phyloP scores from a whole-genome alignment of 2,113 vertebrate species.

The Agapornis roseicollis region DNA sequence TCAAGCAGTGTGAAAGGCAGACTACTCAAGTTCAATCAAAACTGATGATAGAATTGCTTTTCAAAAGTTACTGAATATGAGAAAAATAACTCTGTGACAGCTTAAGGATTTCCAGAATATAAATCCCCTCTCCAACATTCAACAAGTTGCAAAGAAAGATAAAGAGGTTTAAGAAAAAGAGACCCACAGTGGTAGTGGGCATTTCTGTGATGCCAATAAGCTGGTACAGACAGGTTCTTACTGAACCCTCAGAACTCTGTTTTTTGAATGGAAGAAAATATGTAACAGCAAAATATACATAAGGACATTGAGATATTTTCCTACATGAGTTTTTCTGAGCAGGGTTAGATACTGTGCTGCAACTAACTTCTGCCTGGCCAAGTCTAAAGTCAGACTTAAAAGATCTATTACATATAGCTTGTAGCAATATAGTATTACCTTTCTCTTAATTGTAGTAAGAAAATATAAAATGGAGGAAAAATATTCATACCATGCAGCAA shows the following conservation, averaged over 20 bases:
- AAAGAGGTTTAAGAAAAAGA: not conserved
- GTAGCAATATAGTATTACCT: not conserved
- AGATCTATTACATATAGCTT: not conserved
- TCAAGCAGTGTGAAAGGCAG: not conserved
- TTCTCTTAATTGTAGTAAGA: not conserved
- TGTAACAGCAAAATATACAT: not conserved
- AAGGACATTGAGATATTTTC: not conserved
- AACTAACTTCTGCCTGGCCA: not conserved
- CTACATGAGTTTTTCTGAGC: not conserved
- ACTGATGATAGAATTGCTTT: not conserved
- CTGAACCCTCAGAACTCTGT: not conserved
- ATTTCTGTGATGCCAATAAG: not conserved
- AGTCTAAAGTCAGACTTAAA: not conserved
- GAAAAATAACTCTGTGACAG: not conserved
- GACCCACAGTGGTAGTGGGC: fast-evolving
- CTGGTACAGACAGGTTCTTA: not conserved
- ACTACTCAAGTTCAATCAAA: not conserved
- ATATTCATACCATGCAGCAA: not conserved
- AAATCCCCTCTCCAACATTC: not conserved
- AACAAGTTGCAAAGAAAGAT: not conserved
- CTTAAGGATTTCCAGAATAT: not conserved
- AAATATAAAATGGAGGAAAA: not conserved
- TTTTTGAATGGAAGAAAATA: not conserved
- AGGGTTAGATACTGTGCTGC: not conserved
- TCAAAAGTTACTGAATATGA: not conserved